These are phyloP conservation scores for Ochropleura leucogaster DNA, from an alignment of 2,888 invertebrate genomes.

Conservation along the genomic window DNA sequence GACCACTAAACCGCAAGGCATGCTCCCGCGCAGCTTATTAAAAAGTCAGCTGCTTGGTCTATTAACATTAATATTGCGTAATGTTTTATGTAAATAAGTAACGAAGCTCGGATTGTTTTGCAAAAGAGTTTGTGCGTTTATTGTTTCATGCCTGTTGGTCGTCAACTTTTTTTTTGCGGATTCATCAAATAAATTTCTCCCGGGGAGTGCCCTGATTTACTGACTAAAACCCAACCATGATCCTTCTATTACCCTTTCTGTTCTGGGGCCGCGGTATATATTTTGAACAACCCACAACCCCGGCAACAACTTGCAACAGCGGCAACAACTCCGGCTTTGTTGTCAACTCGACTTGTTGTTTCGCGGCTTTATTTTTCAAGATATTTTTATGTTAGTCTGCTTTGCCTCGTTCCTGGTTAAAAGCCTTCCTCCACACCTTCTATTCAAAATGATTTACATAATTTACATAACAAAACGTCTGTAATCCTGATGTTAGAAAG, in stretches of 20 bases:
- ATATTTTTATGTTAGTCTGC: neutral
- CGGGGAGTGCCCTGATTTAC: no score
- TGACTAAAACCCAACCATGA: no score
- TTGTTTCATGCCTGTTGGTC: neutral
- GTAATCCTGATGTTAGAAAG: no score
- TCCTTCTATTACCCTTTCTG: no score
- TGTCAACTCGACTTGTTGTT: neutral
- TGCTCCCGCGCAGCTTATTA: conserved; percentile 58
- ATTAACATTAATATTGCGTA: conserved; percentile 46
- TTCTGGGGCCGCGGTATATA: no score
- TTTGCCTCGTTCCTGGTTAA: neutral
- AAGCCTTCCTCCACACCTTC: neutral
- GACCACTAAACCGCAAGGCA: conserved; percentile 70
- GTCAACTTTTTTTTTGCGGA: no score
- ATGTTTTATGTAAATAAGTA: conserved; percentile 45
- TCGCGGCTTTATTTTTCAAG: neutral
- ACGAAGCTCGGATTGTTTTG: conserved; percentile 1
- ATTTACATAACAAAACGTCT: no score
- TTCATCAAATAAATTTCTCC: no score
- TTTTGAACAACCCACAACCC: no score
- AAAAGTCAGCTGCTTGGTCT: conserved; percentile 50
- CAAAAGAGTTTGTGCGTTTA: conserved; percentile 19
- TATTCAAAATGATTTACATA: neutral
- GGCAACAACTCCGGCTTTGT: neutral
- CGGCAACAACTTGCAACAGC: no score